phyloP scores from a whole-genome alignment of 2,113 vertebrate species.

The Notechis scutatus region DNA sequence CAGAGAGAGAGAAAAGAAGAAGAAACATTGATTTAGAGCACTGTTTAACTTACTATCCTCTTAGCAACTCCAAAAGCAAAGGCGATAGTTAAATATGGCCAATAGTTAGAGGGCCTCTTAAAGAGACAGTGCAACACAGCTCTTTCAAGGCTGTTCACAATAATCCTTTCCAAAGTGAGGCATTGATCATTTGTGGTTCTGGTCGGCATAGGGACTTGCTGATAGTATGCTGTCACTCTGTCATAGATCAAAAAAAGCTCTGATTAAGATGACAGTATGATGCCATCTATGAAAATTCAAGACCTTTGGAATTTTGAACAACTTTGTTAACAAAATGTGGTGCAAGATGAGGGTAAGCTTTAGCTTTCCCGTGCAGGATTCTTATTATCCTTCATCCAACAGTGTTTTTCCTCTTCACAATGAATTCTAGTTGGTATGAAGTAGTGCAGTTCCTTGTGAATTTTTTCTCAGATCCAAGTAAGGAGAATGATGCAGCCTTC shows the following conservation, averaged over 20 bases:
- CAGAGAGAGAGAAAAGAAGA: neutral
- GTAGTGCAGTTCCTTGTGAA: neutral
- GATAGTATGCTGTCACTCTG: neutral
- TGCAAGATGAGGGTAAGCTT: neutral
- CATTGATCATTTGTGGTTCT: neutral
- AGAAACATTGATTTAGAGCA: neutral
- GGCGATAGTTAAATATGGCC: neutral
- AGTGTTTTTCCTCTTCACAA: neutral
- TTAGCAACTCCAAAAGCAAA: neutral
- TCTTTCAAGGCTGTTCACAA: neutral
- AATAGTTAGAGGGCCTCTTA: neutral
- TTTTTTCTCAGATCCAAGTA: neutral
- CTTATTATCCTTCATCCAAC: neutral
- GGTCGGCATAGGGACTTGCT: neutral
- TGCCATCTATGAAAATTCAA: neutral
- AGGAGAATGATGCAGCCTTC: neutral
- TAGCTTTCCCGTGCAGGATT: neutral
- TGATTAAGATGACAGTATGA: neutral
- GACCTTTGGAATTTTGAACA: neutral
- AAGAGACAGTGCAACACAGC: neutral
- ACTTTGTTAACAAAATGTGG: neutral
- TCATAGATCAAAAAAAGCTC: neutral
- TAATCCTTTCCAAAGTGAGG: neutral
- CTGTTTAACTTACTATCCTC: neutral
- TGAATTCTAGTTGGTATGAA: neutral